These are phyloP conservation scores for Spea bombifrons DNA, from an alignment of 2,113 vertebrate species.

Conservation along the genomic window DNA sequence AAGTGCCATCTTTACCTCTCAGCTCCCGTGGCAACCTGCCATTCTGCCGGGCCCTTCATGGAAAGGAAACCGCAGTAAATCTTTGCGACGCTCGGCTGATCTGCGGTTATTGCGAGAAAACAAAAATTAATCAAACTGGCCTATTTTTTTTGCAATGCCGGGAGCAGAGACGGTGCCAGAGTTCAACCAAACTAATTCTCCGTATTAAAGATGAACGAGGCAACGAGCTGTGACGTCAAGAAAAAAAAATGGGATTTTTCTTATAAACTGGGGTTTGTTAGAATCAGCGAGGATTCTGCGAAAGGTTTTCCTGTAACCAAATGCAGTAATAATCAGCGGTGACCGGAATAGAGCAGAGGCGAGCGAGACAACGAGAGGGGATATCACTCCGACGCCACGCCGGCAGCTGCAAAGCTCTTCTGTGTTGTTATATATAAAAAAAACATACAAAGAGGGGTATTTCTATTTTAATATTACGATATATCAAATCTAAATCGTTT, in stretches of 20 bases:
- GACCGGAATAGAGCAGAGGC: too few species aligned
- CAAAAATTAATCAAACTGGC: constrained; percentile 44
- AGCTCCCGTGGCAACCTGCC: constrained; percentile 23
- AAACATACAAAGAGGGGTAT: too few species aligned
- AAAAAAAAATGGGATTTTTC: not conserved
- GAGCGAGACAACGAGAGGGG: too few species aligned
- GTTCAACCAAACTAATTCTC: constrained; percentile 35
- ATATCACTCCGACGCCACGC: too few species aligned
- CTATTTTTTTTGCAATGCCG: constrained; percentile 33
- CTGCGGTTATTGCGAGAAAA: constrained; percentile 41
- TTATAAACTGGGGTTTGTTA: not conserved
- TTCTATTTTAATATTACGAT: too few species aligned
- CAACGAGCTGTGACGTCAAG: constrained; percentile 9
- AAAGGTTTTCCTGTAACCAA: too few species aligned
- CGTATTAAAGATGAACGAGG: constrained; percentile 41
- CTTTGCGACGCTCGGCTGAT: constrained; percentile 33
- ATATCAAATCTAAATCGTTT: too few species aligned
- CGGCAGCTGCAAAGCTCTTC: too few species aligned
- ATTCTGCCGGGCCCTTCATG: constrained; percentile 34
- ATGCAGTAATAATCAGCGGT: too few species aligned
- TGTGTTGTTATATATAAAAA: too few species aligned
- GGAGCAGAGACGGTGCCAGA: constrained; percentile 11
- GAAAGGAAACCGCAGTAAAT: constrained; percentile 41
- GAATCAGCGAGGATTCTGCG: not conserved
- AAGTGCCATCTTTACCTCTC: constrained; percentile 1